Base-by-base conservation (phyloP, 2,797 vertebrate species). In the Cephalopachus bancanus region DNA sequence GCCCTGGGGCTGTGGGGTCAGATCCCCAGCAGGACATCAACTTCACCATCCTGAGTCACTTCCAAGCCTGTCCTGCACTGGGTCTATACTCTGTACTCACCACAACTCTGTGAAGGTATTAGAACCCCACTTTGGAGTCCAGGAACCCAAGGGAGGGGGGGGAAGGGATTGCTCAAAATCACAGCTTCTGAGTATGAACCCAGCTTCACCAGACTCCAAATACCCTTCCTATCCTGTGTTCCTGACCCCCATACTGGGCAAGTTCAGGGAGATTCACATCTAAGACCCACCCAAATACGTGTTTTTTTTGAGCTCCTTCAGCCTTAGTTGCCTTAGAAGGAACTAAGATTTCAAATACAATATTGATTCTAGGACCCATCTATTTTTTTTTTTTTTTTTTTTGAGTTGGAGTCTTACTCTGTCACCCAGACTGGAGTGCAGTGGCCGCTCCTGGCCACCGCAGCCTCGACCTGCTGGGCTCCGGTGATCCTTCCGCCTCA, bases 301-400 rank as follows among this genome's bases (percentile, higher is more conserved):
- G 37, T 37, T 37, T 30, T 91, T 96, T 93, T 83, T 71, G 53
- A 74, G n/a, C 33, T 37, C 37, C 37, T 37, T 95, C 71, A 95
- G 93, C 59, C 37, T 95, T 83, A 80, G 65, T 83, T 96, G 84
- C 94, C 72, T 91, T 85, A 14, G 24, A 94, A 89, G 85, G 62
- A 93, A 92, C 76, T 97, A 80, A 44, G n/a, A 94, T 92, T 95
- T 93, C 92, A 92, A 92, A 90, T 84, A 84, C 24, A 62, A 0
- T 69, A 90, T 78, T 74, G 81, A 90, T 94, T 96, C 71, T 95
- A 93, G 92, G 80, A 65, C 16, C 37, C 37, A 37, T 37, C 37
- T 3, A 16, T 72, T 15, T 37, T 3, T 22, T 72, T 15, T 37
- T 30, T 44, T 8, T 80, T 75, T 22, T 15, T 55, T 65, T 67